Base-by-base conservation (phyloP, 92 coral and sea anemone genomes). In the Epizoanthus rinbou region DNA sequence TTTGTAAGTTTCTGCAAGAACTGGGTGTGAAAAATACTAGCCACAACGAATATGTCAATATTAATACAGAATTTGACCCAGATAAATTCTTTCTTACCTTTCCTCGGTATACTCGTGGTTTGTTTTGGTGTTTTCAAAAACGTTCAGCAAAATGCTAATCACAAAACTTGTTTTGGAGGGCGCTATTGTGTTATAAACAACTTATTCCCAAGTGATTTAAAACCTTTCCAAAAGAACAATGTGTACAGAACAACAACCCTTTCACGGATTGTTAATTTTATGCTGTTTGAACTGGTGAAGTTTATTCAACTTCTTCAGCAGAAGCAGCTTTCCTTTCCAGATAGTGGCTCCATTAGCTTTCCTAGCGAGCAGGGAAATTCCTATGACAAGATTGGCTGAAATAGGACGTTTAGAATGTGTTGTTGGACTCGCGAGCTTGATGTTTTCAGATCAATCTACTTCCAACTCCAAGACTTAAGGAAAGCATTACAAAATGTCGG, bases 101-200 rank as follows among this genome's bases (percentile, higher is more conserved):
- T 59, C 65, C 65, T 59, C 65, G 65, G 65, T 59, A 59, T 59
- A 59, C 65, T 59, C n/a, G 65, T 59, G 65, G n/a, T 59, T 59
- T 59, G 65, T 59, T 59, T 59, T 59, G 65, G 65, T n/a, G n/a
- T n/a, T n/a, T n/a, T n/a, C n/a, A n/a, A n/a, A n/a, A n/a, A n/a
- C 22, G 65, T 59, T 59, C 65, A 59, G n/a, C 65, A 59, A 59
- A 59, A 59, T 59, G 65, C 65, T 59, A 59, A 59, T 59, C 65
- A 22, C 17, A 10, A 10, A 14, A 22, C 65, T 59, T 10, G 11
- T 59, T 14, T n/a, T n/a, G n/a, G n/a, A n/a, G n/a, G n/a, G n/a
- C n/a, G n/a, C n/a, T n/a, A n/a, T n/a, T n/a, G n/a, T 59, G 65
- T 59, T 59, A 59, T 59, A 59, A 59, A n/a, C n/a, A n/a, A n/a